Conservation (phyloP, 2,888 invertebrate species). For the Caenorhabditis sp. region DNA sequence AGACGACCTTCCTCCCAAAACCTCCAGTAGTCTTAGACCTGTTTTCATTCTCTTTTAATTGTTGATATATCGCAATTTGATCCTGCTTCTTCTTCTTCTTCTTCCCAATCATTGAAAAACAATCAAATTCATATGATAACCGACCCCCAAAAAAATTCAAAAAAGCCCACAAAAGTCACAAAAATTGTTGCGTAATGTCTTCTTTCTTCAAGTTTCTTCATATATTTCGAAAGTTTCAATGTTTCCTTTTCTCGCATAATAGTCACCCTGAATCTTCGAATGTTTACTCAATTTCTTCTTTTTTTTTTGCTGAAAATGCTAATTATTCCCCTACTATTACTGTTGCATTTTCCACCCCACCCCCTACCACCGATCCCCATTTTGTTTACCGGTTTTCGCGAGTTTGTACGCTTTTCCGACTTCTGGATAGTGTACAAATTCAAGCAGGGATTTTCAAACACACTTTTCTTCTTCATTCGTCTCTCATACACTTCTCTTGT, state of each 20-base stretch:
- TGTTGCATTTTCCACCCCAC: constrained; percentile 20
- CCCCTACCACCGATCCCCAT: constrained; percentile 29
- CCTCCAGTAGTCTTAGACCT: constrained; percentile 18
- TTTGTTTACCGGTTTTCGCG: constrained; percentile 54
- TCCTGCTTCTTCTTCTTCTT: not conserved
- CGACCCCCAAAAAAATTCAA: constrained; percentile 39
- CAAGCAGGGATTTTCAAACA: constrained; percentile 56
- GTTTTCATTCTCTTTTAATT: constrained; percentile 21
- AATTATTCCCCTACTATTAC: constrained; percentile 18
- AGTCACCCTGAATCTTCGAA: constrained; percentile 17
- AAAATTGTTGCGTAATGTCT: constrained; percentile 45
- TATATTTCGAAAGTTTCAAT: constrained; percentile 29
- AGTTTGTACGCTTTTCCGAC: constrained; percentile 35
- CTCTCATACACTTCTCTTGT: constrained; percentile 9
- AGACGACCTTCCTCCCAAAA: not conserved
- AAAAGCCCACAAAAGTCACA: constrained; percentile 43
- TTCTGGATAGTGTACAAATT: constrained; percentile 38
- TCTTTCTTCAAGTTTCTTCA: constrained; percentile 15
- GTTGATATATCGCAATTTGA: constrained; percentile 54
- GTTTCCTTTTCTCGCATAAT: constrained; percentile 40
- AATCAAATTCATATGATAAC: constrained; percentile 56
- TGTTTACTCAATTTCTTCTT: constrained; percentile 25
- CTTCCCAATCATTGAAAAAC: constrained; percentile 4
- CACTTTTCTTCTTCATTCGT: constrained; percentile 21
- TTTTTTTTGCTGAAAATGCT: constrained; percentile 9